Evolutionary conservation across 2,888 invertebrate species (phyloP).

Genomic region (Dasypolia templi): DNA sequence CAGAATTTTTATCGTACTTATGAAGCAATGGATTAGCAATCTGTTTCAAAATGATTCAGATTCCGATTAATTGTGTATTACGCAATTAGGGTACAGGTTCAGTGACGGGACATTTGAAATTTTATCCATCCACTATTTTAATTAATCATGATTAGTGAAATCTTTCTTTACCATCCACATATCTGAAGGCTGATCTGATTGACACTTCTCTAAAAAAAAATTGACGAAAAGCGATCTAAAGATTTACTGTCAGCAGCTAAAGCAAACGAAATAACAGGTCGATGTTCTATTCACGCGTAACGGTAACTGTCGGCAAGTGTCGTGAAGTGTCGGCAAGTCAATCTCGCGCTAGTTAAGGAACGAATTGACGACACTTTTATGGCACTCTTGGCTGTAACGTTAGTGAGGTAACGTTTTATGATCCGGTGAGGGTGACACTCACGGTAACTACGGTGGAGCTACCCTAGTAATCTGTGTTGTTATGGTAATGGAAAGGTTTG

Average conservation of each 20-base stretch:
- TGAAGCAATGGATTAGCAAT: too few relatives aligned
- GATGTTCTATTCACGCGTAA: constrained; percentile 60
- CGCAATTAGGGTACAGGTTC: too few relatives aligned
- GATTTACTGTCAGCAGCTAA: constrained; percentile 26
- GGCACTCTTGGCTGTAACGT: constrained; percentile 78
- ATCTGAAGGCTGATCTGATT: not conserved
- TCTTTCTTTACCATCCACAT: not conserved
- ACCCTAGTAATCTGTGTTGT: not conserved
- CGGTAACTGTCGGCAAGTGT: constrained; percentile 43
- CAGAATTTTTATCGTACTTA: too few relatives aligned
- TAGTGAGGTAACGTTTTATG: constrained; percentile 80
- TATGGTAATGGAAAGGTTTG: not conserved
- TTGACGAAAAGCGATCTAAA: not conserved
- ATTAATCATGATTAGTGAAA: not conserved
- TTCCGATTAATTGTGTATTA: too few relatives aligned
- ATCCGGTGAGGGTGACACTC: constrained; percentile 48
- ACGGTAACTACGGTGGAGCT: constrained; percentile 17
- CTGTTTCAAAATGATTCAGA: too few relatives aligned
- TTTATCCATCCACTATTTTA: not conserved
- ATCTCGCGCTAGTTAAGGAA: constrained; percentile 81
- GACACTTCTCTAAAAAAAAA: not conserved
- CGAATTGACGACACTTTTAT: constrained; percentile 83
- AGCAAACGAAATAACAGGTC: constrained; percentile 57
- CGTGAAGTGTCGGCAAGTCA: constrained; percentile 67
- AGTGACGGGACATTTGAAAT: too few relatives aligned